Evolutionary conservation across 2,113 vertebrate genomes (phyloP).

Genomic region (Camelus bactrianus): DNA sequence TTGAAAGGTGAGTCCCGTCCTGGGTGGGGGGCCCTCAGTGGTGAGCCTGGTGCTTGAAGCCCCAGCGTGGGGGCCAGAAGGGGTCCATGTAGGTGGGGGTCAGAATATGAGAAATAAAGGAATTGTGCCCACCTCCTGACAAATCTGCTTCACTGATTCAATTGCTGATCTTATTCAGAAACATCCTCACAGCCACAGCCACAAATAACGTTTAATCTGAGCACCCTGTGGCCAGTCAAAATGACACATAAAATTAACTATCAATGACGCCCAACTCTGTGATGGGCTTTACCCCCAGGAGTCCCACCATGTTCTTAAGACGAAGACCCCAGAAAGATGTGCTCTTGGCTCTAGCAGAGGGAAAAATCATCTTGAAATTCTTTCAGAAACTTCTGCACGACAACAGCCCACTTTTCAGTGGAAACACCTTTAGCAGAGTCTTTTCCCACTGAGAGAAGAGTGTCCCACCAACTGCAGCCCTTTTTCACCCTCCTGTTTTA

Average conservation of each 20-base stretch:
- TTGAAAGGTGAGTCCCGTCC: neutral
- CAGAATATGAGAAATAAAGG: neutral
- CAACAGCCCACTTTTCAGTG: neutral
- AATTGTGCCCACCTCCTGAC: neutral
- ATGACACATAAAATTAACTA: neutral
- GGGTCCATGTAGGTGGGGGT: neutral
- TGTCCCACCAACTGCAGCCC: neutral
- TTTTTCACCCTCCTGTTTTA: neutral
- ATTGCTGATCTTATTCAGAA: neutral
- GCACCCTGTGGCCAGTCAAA: neutral
- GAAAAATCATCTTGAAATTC: neutral
- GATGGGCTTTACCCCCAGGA: neutral
- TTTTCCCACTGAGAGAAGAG: neutral
- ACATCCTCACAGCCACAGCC: neutral
- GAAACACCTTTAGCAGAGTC: neutral
- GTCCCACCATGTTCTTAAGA: neutral
- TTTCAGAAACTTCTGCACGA: neutral
- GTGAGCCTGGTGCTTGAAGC: neutral
- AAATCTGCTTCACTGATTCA: neutral
- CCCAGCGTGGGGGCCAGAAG: no score
- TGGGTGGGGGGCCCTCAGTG: neutral
- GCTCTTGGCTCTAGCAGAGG: neutral
- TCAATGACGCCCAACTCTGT: no score
- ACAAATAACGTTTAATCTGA: neutral
- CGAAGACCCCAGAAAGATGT: neutral